These are phyloP conservation scores for Calephelis virginiensis DNA, from an alignment of 1,140 invertebrate genomes.

Conservation along the genomic window DNA sequence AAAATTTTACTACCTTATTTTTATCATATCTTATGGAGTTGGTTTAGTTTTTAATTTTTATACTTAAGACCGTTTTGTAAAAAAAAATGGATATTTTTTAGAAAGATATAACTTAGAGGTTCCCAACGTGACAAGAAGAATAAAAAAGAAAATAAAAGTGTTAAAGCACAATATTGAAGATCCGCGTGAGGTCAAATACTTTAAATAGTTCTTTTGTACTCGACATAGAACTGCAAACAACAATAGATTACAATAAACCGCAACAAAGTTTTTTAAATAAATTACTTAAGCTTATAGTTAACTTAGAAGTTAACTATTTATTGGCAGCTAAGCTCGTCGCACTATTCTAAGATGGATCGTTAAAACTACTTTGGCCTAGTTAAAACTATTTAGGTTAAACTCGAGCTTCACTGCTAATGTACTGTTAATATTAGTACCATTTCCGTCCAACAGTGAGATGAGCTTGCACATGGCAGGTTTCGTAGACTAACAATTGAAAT, in stretches of 20 bases:
- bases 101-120: too few relatives aligned
- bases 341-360: conserved; percentile 9
- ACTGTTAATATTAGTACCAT: neutral
- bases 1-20: too few relatives aligned
- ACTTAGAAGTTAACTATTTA: conserved; percentile 9
- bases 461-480: too few relatives aligned
- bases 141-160: too few relatives aligned
- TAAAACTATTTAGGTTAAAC: conserved; percentile 8
- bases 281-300: conserved; percentile 3
- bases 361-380: conserved; percentile 13
- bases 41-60: too few relatives aligned
- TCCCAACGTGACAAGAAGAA: too few relatives aligned
- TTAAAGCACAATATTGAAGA: too few relatives aligned
- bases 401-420: neutral
- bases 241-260: neutral
- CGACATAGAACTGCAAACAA: neutral
- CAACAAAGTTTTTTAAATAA: conserved; percentile 1
- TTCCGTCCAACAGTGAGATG: too few relatives aligned
- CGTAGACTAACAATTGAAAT: too few relatives aligned
- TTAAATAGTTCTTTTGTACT: neutral
- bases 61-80: too few relatives aligned
- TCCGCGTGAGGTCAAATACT: neutral
- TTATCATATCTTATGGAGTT: too few relatives aligned
- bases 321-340: conserved; percentile 6
- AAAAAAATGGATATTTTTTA: too few relatives aligned